These are phyloP conservation scores for Stomorhina lunata DNA, from an alignment of 2,888 invertebrate genomes.

Conservation along the genomic window DNA sequence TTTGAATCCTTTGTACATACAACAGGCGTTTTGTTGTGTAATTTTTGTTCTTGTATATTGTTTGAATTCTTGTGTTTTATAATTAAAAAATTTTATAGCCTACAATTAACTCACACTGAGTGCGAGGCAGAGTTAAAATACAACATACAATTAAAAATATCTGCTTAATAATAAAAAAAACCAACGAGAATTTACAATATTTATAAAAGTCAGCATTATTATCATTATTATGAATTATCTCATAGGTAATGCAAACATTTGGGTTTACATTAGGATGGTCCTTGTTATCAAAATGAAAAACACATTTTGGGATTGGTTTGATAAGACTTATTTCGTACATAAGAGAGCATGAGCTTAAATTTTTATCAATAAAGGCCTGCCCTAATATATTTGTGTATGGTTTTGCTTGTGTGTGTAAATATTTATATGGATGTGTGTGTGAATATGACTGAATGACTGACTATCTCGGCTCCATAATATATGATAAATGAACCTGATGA, in stretches of 20 bases:
- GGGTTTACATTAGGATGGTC: no score
- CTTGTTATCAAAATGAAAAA: no score
- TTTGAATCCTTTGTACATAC: neutral
- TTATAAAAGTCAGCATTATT: conserved; percentile 49
- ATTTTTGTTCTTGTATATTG: neutral
- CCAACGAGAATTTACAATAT: conserved; percentile 20
- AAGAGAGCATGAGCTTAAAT: no score
- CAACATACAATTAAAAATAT: neutral
- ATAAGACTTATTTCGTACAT: no score
- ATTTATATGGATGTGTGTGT: neutral
- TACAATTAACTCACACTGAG: conserved; percentile 7
- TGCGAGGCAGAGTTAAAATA: neutral
- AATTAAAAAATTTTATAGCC: conserved; percentile 46
- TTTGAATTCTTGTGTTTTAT: conserved; percentile 39
- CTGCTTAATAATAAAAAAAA: neutral
- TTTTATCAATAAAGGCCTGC: no score
- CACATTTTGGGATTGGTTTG: no score
- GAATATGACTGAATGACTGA: neutral
- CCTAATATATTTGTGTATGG: neutral
- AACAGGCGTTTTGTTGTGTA: neutral
- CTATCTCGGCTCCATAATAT: no score
- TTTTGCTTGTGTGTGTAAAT: neutral
- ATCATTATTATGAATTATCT: conserved; percentile 44
- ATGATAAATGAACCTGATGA: conserved; percentile 21
- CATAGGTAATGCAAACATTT: conserved; percentile 5